A percentile compares a stretch with the other conserved stretches of the same genome.
These are phyloP conservation scores for Atrichornis clamosus DNA, from an alignment of 2,113 vertebrate genomes.

Conservation along the genomic window DNA sequence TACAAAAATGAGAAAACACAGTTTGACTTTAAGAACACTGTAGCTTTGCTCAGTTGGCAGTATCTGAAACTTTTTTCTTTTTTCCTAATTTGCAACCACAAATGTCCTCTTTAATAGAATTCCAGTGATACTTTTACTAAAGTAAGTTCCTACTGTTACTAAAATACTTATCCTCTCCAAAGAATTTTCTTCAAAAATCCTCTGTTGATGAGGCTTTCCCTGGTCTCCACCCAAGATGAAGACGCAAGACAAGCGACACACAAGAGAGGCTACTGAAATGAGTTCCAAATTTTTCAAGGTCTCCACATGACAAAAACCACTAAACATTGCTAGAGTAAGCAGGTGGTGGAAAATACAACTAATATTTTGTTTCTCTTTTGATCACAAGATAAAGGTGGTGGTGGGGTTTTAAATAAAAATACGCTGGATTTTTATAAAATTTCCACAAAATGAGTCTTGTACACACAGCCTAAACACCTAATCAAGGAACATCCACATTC, in stretches of 20 bases:
- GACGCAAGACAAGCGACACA: background rate
- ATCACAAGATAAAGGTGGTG: background rate
- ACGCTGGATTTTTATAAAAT: background rate
- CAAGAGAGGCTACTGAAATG: background rate
- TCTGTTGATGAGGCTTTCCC: background rate
- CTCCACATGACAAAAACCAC: background rate
- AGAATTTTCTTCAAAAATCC: background rate
- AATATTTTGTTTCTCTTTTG: background rate
- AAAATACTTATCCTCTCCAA: background rate
- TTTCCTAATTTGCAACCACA: background rate
- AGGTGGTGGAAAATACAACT: background rate
- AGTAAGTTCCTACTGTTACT: background rate
- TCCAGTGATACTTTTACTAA: background rate
- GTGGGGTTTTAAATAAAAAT: background rate
- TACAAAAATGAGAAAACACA: slow-evolving; percentile 29
- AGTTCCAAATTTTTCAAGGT: background rate
- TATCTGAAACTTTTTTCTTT: background rate
- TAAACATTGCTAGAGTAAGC: background rate
- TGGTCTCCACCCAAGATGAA: background rate
- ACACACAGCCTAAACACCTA: background rate
- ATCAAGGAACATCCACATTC: background rate
- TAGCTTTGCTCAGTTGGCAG: slow-evolving; percentile 38
- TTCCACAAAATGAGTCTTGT: background rate
- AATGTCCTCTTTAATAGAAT: background rate
- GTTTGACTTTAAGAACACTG: slow-evolving; percentile 14